A percentile compares a stretch with the other conserved stretches of the same genome.
These are phyloP conservation scores for Coregonus ussuriensis DNA, from an alignment of 2,797 vertebrate genomes.

Conservation along the genomic window DNA sequence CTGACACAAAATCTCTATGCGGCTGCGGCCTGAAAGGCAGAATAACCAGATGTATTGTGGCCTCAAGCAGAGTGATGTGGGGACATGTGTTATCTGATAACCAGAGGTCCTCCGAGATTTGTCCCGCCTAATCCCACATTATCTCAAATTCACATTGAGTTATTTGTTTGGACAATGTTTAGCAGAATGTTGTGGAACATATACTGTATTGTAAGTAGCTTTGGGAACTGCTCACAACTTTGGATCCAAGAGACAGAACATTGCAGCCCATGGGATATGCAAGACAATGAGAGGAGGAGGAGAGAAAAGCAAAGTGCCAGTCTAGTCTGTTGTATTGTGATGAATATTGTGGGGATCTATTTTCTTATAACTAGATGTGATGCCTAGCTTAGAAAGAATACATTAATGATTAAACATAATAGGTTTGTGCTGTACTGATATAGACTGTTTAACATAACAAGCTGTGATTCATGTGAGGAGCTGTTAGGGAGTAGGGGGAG, in stretches of 20 bases:
- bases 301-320: not conserved
- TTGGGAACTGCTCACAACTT: not conserved
- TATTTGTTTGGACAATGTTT: not conserved
- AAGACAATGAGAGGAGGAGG: not conserved
- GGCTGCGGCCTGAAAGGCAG: not conserved
- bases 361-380: too few species aligned
- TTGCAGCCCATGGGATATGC: not conserved
- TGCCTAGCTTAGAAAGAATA: too few species aligned
- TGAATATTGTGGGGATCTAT: too few species aligned
- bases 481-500: too few species aligned
- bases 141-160: not conserved
- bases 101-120: not conserved
- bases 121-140: conserved; percentile 4
- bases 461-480: too few species aligned
- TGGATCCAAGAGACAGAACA: not conserved
- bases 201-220: not conserved
- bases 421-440: too few species aligned
- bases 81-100: conserved; percentile 9
- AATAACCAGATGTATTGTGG: not conserved
- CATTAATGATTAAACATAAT: too few species aligned
- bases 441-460: too few species aligned
- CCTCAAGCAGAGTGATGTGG: not conserved
- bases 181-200: not conserved
- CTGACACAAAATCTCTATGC: not conserved
- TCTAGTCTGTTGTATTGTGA: not conserved